Percentiles rank a stretch among this genome's conserved stretches.
Conservation (phyloP, 2,113 vertebrate genomes). For the Neodon shergylaensis region DNA sequence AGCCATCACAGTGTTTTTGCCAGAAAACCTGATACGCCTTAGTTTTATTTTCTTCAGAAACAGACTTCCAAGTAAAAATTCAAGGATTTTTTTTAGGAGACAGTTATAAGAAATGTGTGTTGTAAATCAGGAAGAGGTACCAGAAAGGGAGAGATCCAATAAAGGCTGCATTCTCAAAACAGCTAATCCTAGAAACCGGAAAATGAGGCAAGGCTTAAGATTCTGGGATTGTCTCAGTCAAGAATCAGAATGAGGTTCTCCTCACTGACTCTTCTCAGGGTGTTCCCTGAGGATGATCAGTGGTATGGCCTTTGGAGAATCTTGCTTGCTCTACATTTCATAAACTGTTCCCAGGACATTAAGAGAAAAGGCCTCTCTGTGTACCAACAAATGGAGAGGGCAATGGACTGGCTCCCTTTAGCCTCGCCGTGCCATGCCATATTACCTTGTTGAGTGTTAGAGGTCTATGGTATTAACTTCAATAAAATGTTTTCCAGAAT, state of each 20-base stretch:
- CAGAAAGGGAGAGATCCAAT: neutral
- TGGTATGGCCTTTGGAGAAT: neutral
- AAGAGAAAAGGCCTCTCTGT: neutral
- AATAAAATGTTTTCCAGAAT: no score
- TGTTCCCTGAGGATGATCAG: neutral
- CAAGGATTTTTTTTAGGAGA: constrained; percentile 2
- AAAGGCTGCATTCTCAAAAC: neutral
- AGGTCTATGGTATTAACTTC: neutral
- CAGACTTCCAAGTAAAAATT: neutral
- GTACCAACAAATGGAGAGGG: neutral
- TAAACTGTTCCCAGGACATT: neutral
- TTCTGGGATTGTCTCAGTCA: neutral
- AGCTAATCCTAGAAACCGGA: neutral
- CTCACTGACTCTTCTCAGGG: neutral
- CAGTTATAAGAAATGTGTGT: neutral
- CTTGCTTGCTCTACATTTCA: neutral
- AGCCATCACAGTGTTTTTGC: neutral
- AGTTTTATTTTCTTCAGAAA: neutral
- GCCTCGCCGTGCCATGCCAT: fast-evolving
- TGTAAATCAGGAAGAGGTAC: neutral
- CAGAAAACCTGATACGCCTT: neutral
- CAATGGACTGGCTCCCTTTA: neutral
- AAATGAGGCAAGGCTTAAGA: neutral
- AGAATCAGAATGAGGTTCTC: neutral
- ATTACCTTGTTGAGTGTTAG: neutral